Percentiles rank a stretch among this genome's conserved stretches.
Evolutionary conservation across 37 sponge, comb jelly and placozoan genomes (phyloP).

Genomic region (Ianthella basta): DNA sequence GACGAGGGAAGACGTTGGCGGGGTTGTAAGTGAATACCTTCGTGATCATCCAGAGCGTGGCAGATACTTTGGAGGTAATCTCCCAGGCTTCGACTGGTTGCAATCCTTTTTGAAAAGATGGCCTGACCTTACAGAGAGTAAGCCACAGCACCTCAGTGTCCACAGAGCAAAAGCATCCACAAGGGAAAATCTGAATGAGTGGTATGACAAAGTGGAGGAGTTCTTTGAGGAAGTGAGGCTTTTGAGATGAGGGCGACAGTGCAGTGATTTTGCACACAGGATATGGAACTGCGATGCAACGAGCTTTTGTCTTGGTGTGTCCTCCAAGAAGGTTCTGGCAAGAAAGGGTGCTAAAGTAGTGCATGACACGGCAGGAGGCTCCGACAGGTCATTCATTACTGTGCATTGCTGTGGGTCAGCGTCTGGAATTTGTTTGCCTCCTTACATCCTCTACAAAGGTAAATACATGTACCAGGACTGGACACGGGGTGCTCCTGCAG

Average conservation of each 20-base stretch:
- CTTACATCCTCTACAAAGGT: constrained; percentile 66
- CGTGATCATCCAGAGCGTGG: background rate
- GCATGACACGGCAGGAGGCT: constrained; percentile 27
- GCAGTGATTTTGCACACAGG: too few relatives aligned
- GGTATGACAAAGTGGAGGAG: too few relatives aligned
- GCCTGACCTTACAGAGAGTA: constrained; percentile 24
- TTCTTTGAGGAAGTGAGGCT: too few relatives aligned
- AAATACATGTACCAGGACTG: constrained; percentile 52
- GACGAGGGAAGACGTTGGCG: constrained; percentile 34
- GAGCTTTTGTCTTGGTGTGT: background rate
- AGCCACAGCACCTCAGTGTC: constrained; percentile 23
- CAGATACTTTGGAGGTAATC: constrained; percentile 33
- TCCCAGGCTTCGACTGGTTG: constrained; percentile 64
- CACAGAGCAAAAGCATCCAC: background rate
- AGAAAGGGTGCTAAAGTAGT: background rate
- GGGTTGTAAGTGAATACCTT: constrained; percentile 50
- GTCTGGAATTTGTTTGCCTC: constrained; percentile 51
- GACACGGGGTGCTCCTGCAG: constrained; percentile 60
- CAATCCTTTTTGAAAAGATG: constrained; percentile 18
- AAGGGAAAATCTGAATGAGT: too few relatives aligned
- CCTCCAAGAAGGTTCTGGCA: background rate
- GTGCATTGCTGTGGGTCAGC: constrained; percentile 55
- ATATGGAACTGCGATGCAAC: too few relatives aligned
- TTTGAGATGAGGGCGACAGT: too few relatives aligned
- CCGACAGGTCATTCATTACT: constrained; percentile 27